These are phyloP conservation scores for Cyprinodon variegatus DNA, from an alignment of 2,113 vertebrate genomes.

Conservation along the genomic window DNA sequence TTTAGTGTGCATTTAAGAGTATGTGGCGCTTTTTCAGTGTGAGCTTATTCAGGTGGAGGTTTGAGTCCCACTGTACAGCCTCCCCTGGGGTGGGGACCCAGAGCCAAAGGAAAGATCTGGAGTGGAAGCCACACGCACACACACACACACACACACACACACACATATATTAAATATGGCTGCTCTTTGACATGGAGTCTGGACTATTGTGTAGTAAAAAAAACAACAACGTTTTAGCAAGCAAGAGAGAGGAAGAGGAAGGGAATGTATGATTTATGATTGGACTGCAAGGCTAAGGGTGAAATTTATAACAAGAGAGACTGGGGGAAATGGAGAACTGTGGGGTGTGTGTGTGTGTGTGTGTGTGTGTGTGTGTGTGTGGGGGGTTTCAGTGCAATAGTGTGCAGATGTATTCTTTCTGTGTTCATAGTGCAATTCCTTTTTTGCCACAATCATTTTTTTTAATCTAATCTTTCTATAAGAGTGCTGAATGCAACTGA, in stretches of 20 bases:
- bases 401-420: not conserved
- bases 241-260: constrained; percentile 32
- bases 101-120: constrained; percentile 60
- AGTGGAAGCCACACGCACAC: constrained; percentile 41
- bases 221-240: constrained; percentile 10
- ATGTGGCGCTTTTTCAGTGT: constrained; percentile 23
- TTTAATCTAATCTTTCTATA: not conserved
- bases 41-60: constrained; percentile 3
- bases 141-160: constrained; percentile 48
- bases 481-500: not conserved
- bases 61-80: constrained; percentile 16
- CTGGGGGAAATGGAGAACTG: not conserved
- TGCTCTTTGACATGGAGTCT: constrained; percentile 50
- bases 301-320: constrained; percentile 33
- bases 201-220: constrained; percentile 53
- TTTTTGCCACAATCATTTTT: not conserved
- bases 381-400: not conserved
- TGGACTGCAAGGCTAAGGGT: constrained; percentile 35
- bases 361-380: constrained; percentile 8
- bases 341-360: not conserved
- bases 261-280: constrained; percentile 60
- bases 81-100: constrained; percentile 39
- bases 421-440: not conserved
- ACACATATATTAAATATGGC: constrained; percentile 21
- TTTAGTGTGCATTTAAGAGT: constrained; percentile 18